Base-by-base conservation (phyloP, 2,797 vertebrate species). In the Halcyon leucocephala region DNA sequence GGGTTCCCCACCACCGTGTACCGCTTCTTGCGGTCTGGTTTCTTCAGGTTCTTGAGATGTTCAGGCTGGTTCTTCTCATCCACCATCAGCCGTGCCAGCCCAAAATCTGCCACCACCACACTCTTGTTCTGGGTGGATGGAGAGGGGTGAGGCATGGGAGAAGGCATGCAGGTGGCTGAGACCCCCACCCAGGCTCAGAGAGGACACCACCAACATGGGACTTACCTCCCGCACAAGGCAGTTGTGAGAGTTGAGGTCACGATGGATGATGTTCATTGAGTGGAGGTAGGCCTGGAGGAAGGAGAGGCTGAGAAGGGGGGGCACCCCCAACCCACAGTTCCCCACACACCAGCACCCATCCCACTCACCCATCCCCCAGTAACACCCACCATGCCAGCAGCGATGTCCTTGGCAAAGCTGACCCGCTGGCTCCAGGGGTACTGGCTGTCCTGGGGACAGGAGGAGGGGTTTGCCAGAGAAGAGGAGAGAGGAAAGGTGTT, bases 1-100 rank as follows among this genome's bases (percentile, higher is more conserved):
- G 99, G 99, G 97, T 99, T 99, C 39, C 99, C 99, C 96, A 99
- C 99, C 96, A 99, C 99, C 0, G 99, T 99, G 98, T 99, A 99
- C 14, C 99, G 98, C 98, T 99, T 99, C 86, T 98, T 99, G 61
- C 99, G 98, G 95, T 99, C 99, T 0, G 98, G 98, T 85, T 98
- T 99, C 98, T 99, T 99, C 96, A 99, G 96, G 86, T 97, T 98
- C 6, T 98, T 92, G 74, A 99, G 96, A 94, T 98, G 99, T 24
- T 98, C 98, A 0, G 99, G 97, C 82, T 98, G 98, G 44, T 98
- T 98, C 97, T 99, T 99, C 91, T 99, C 99, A 0, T 99, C 99
- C 60, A 99, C 98, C 99, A 99, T 99, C 85, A 99, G 98, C 28
- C 99, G 98, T 0, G 99, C 98, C 94, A 99, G 98, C 12, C 99